Conservation (phyloP, 2,113 vertebrate genomes). For the Strigops habroptila region DNA sequence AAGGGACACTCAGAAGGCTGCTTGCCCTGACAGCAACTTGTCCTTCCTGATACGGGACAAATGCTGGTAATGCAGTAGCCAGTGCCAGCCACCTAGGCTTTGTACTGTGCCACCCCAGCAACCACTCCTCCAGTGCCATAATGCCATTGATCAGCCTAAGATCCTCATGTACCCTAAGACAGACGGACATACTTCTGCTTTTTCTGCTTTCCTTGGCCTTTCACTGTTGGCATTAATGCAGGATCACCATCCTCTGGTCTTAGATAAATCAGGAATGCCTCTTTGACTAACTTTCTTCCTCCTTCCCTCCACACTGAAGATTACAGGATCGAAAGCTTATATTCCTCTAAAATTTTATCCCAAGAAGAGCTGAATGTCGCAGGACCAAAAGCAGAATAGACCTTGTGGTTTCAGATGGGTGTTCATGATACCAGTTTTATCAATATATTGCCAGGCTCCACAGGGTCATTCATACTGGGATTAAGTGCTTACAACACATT, state of each 20-base stretch:
- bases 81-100: neutral
- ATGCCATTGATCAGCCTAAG: neutral
- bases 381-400: neutral
- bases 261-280: neutral
- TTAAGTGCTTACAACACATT: neutral
- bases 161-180: neutral
- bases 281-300: neutral
- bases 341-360: neutral
- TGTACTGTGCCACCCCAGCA: neutral
- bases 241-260: neutral
- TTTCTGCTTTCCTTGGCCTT: neutral
- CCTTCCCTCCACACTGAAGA: neutral
- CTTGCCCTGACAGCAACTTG: neutral
- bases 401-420: neutral
- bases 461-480: accelerated
- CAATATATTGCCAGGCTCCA: neutral
- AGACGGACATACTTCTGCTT: neutral
- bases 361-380: neutral
- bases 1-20: neutral
- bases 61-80: neutral
- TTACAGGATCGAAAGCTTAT: accelerated
- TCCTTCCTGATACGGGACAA: neutral
- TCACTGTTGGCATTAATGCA: neutral
- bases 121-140: neutral
- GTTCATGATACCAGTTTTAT: neutral